phyloP scores from a whole-genome alignment of 2,113 vertebrate genomes.

The Dicaeum eximium region DNA sequence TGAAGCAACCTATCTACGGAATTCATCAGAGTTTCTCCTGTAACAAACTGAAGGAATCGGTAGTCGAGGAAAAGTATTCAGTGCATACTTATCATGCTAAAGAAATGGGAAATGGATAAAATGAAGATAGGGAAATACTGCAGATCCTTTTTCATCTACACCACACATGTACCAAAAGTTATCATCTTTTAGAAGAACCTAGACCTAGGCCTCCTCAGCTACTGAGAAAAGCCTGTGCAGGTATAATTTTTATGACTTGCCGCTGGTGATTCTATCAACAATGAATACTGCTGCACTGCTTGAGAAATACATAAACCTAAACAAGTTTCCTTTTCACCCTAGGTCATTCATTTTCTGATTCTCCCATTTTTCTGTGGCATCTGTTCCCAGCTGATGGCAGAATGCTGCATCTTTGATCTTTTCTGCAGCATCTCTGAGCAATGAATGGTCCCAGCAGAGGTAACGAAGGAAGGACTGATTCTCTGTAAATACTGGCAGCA shows the following conservation, averaged over 20 bases:
- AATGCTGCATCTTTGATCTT: not conserved
- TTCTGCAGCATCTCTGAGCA: not conserved
- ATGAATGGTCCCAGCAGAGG: not conserved
- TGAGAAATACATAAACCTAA: not conserved
- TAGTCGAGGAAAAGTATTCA: not conserved
- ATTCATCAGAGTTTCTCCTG: not conserved
- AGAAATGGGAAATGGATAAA: not conserved
- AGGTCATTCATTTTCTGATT: not conserved
- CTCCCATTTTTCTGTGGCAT: not conserved
- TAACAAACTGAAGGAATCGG: constrained; percentile 1
- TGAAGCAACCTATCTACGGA: not conserved
- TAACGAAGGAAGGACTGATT: not conserved
- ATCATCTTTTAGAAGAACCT: not conserved
- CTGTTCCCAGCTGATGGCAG: not conserved
- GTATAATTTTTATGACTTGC: not conserved
- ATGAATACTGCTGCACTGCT: not conserved
- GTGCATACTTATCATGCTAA: not conserved
- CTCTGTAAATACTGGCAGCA: not conserved
- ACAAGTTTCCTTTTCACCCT: not conserved
- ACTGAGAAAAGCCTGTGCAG: not conserved
- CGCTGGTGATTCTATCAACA: not conserved
- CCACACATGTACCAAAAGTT: not conserved
- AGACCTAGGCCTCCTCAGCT: not conserved
- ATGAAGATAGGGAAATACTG: not conserved
- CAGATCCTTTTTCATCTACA: not conserved